Base-by-base conservation (phyloP, 92 coral and sea anemone genomes). In the Micromussa lordhowensis region DNA sequence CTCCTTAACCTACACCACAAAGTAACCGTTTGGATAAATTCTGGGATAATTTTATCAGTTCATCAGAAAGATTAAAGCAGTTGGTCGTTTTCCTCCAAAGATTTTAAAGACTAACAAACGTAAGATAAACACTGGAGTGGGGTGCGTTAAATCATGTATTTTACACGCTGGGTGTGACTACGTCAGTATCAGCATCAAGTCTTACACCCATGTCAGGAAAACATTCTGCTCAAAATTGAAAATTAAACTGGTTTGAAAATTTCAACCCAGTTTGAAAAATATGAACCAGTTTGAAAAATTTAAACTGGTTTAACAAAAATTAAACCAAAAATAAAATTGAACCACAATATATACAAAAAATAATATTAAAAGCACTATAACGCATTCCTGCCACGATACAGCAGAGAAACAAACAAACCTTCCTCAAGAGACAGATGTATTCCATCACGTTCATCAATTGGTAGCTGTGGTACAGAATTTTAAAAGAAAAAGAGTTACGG, bases 391-490 rank as follows among this genome's bases (percentile, higher is more conserved):
- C 51, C 10, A 11, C 9, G 51, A 44, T 44, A 44, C 51, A 44
- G 51, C 51, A 44, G 51, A 11, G 15, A 64, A 66, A 16, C 81
- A 61, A 81, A 12, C 85, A 4, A 32, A 81, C 85, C 85, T 59
- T 22, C 57, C 48, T 31, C 51, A 11, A 19, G 13, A 58, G 44
- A 26, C 70, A 58, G 26, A 16, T 4, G 40, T 36, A 32, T 31
- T 24, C 85, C 75, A 24, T 81, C 85, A 40, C 44, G 75, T 36
- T 40, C 75, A 64, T 81, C 85, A 61, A 38, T 28, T 26, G 59
- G 57, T 36, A 34, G 5, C 85, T 81, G 73, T 64, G 55, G 36
- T 40, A 28, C 21, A 63, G 34, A 79, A 58, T 29, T n/a, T n/a
- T n/a, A 18, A 63, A 1, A 51, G 11, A 64, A 16, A 29, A 36